Conservation (phyloP, 2,888 invertebrate genomes). For the Andricus curvator region DNA sequence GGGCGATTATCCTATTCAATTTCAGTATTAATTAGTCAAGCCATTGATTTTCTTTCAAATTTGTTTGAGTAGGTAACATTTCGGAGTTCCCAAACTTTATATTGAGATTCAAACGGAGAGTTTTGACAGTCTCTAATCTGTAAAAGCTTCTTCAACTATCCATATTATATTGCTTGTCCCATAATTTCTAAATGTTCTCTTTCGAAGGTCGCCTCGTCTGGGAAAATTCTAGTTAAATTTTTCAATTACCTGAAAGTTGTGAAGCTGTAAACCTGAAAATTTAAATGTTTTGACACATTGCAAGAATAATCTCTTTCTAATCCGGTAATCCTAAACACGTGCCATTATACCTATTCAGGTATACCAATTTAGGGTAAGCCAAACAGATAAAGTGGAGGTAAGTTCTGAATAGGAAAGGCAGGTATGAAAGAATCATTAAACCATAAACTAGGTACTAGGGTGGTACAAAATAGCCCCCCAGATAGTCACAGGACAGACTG, state of each 20-base stretch:
- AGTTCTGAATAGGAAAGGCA: not conserved
- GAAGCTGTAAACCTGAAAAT: not conserved
- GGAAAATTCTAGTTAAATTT: not conserved
- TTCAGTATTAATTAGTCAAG: not conserved
- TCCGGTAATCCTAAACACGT: not conserved
- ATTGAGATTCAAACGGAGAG: too few relatives aligned
- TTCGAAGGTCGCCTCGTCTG: not conserved
- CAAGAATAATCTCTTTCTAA: conserved; percentile 4
- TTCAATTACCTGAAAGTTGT: not conserved
- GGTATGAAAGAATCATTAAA: conserved; percentile 21
- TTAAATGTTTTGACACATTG: conserved; percentile 28
- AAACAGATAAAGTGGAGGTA: not conserved
- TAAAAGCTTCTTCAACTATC: too few relatives aligned
- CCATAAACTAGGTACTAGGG: not conserved
- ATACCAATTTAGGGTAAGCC: too few relatives aligned
- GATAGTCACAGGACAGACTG: not conserved
- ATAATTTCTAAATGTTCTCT: not conserved
- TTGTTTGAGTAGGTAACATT: too few relatives aligned
- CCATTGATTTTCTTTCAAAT: too few relatives aligned
- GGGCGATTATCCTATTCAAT: not conserved
- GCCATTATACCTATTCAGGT: too few relatives aligned
- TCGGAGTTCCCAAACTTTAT: too few relatives aligned
- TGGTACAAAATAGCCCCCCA: not conserved
- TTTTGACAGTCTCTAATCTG: too few relatives aligned
- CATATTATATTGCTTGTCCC: too few relatives aligned